These are phyloP conservation scores for Drosophila kuntzei DNA, from an alignment of 2,888 invertebrate species.

Conservation along the genomic window DNA sequence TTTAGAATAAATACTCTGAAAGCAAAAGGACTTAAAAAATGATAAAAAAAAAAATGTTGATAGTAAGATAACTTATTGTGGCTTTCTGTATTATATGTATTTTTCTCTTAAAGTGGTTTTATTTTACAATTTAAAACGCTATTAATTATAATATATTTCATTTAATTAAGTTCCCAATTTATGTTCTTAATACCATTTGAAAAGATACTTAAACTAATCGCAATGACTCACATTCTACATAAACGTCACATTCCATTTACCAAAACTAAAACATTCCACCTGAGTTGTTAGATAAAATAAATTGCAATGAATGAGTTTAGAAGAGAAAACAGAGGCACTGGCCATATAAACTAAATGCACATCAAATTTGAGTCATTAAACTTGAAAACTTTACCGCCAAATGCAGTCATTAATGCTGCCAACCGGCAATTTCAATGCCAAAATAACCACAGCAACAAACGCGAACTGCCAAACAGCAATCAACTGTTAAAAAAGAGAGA, in stretches of 20 bases:
- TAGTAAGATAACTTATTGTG: no score
- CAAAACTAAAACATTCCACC: not conserved
- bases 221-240: no score
- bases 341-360: slow-evolving; percentile 61
- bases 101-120: no score
- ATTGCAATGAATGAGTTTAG: slow-evolving; percentile 1
- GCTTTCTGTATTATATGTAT: no score
- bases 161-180: not conserved
- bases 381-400: slow-evolving; percentile 69
- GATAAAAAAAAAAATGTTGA: no score
- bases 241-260: not conserved
- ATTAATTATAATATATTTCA: not conserved
- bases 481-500: slow-evolving; percentile 66
- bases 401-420: slow-evolving; percentile 62
- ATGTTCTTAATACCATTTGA: not conserved
- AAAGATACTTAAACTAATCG: no score
- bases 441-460: slow-evolving; percentile 51
- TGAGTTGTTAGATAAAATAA: not conserved
- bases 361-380: slow-evolving; percentile 77
- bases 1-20: no score
- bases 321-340: slow-evolving; percentile 17
- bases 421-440: slow-evolving; percentile 59
- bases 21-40: no score
- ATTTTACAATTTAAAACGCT: not conserved
- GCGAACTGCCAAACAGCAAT: slow-evolving; percentile 55